Evolutionary conservation across 2,797 vertebrate species (phyloP), one percentile per base, ranked within the genome.

Genomic region (Pogoniulus pusillus): DNA sequence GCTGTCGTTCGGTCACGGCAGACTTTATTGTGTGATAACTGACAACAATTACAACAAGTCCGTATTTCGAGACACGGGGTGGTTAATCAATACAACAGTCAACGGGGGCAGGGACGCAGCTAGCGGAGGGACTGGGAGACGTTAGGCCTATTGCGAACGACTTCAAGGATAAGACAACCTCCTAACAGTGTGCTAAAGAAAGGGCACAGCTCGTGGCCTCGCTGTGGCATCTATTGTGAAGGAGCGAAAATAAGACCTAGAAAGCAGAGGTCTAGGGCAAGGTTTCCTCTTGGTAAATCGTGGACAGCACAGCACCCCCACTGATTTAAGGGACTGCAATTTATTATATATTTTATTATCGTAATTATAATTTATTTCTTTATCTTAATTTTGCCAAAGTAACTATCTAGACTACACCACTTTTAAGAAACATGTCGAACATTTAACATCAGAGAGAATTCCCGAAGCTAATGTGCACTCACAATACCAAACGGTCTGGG

Each of bases 1-100:
- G 80, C 73, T 91, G 95, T 91, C 63, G 39, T 97, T 96, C 57
- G 82, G 92, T 95, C 95, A 96, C 68, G 81, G 93, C 86, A 96
- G 92, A 95, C 91, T 97, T 97, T 97, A 96, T 97, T 97, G 94
- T 93, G 94, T 89, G 96, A 95, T 93, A 95, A 97, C 80, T 91
- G 93, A 93, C 93, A 96, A 97, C 96, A 96, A 93, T 97, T 96
- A 97, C 97, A 97, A 72, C 85, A 93, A 94, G 94, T 94, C 93
- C 60, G 96, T 27, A 16, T 87, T 3, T 81, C 84, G 87, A 90
- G 93, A 66, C 91, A 32, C 73, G 12, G 57, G 77, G 91, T 26
- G 57, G 89, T 39, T 83, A 78, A 82, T 85, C 54, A 87, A 49
- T 83, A 87, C 95, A 95, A 74, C 69, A 72, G 73, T 68, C 82